A percentile compares a stretch with the other conserved stretches of the same genome.
Conservation (phyloP, 1,140 invertebrate species). For the Lucilia sericata region DNA sequence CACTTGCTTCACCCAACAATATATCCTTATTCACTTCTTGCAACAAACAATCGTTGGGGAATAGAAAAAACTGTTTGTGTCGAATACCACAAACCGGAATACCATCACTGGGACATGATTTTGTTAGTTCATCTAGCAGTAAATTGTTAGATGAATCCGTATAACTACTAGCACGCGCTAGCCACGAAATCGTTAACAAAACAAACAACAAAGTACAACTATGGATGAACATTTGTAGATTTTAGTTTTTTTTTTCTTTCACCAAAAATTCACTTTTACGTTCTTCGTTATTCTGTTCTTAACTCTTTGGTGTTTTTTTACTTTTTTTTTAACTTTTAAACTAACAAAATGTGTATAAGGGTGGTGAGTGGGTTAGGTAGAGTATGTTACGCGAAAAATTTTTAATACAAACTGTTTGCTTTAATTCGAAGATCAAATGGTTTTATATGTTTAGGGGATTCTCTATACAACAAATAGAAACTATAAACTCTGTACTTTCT, state of each 20-base stretch:
- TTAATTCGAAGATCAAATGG: conserved; percentile 43
- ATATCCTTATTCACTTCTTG: conserved; percentile 48
- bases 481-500: neutral
- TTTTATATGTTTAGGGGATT: conserved; percentile 32
- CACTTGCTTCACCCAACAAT: neutral
- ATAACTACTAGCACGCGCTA: neutral
- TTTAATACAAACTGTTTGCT: conserved; percentile 28
- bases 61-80: conserved; percentile 52
- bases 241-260: conserved; percentile 4
- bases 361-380: neutral
- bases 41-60: conserved; percentile 59
- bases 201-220: neutral
- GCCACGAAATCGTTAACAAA: conserved; percentile 22
- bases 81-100: conserved; percentile 53
- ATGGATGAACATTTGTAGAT: neutral
- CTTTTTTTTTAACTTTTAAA: neutral
- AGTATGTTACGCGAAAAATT: conserved; percentile 16
- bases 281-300: neutral
- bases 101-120: conserved; percentile 47
- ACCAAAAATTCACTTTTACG: neutral
- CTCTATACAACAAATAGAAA: neutral
- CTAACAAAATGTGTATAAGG: neutral
- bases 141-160: neutral
- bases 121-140: conserved; percentile 25
- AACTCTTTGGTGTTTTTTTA: neutral